Evolutionary conservation across 2,797 vertebrate species (phyloP), one percentile per base, ranked within the genome.

Genomic region (Harpia harpyja): DNA sequence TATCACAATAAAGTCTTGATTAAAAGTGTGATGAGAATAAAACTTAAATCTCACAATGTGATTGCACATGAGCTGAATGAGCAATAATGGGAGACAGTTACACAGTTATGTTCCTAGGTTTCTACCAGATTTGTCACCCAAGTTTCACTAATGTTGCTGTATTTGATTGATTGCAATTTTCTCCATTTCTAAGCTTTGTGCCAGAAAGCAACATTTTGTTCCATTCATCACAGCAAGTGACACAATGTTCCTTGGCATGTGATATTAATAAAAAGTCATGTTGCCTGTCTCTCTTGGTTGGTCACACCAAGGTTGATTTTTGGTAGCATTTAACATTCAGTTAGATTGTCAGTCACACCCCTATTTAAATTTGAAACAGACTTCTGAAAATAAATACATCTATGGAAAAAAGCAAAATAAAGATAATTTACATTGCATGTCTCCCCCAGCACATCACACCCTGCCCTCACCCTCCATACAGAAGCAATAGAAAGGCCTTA

Each of bases 181-280:
- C 74, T 93, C 37, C 4, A 96, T 88, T 96, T 96, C 85, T 76
- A 81, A 97, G 92, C 86, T 94, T 96, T 97, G 88, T 96, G 96
- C 86, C 92, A 97, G 96, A 97, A 96, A 96, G 89, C 85, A 97
- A 96, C 91, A 88, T 92, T 96, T 78, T 94, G 77, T 96, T 97
- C 79, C 91, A 96, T 97, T 93, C 93, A 44, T 97, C 94, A 97
- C 57, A 88, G 69, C 87, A 97, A 95, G 76, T 81, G 64, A 94
- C 85, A 96, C 74, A 94, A 75, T 89, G 77, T 94, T 96, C 96
- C 54, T 68, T 96, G 90, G 91, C 79, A 90, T 88, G 73, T 97
- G 94, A 96, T 92, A 98, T 94, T 95, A 97, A 96, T 96, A 97
- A 97, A 96, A 95, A 97, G 79, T 77, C 87, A 91, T 88, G 88